Evolutionary conservation across 2,113 vertebrate genomes (phyloP).

Genomic region (Callorhinus ursinus): DNA sequence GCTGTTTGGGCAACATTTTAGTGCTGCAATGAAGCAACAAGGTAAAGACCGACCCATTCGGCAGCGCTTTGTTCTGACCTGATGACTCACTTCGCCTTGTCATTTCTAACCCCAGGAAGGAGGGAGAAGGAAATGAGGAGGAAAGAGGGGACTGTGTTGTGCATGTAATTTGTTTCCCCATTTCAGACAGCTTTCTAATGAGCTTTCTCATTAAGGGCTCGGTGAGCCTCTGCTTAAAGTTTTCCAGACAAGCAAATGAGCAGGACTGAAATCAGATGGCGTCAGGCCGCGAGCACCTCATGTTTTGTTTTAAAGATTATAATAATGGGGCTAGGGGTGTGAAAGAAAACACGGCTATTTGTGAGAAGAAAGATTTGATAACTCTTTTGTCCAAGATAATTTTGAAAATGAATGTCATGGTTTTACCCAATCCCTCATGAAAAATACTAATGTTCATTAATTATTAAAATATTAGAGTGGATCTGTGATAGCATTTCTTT

Average conservation of each 20-base stretch:
- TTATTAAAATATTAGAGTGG: conserved; percentile 37
- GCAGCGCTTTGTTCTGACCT: neutral
- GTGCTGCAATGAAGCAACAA: neutral
- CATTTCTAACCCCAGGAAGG: conserved; percentile 8
- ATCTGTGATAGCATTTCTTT: neutral
- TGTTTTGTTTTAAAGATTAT: conserved; percentile 6
- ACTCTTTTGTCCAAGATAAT: neutral
- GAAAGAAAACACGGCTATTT: conserved; percentile 9
- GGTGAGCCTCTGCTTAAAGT: conserved; percentile 52
- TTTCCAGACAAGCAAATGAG: conserved; percentile 67
- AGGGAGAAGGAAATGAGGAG: conserved; percentile 66
- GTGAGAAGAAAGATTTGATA: neutral
- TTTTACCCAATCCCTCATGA: neutral
- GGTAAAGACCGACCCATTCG: conserved; percentile 3
- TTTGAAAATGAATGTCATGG: conserved; percentile 5
- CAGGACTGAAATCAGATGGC: conserved; percentile 58
- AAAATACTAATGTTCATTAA: conserved; percentile 48
- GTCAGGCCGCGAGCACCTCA: neutral
- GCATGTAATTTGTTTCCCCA: conserved; percentile 62
- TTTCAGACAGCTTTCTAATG: conserved; percentile 71
- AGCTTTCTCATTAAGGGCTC: conserved; percentile 77
- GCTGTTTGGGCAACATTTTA: conserved; percentile 68
- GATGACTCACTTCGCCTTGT: conserved; percentile 62
- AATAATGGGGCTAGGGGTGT: neutral
- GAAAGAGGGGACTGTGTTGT: conserved; percentile 61